Conservation (phyloP, 2,113 vertebrate genomes). For the Cyphotilapia sp. region DNA sequence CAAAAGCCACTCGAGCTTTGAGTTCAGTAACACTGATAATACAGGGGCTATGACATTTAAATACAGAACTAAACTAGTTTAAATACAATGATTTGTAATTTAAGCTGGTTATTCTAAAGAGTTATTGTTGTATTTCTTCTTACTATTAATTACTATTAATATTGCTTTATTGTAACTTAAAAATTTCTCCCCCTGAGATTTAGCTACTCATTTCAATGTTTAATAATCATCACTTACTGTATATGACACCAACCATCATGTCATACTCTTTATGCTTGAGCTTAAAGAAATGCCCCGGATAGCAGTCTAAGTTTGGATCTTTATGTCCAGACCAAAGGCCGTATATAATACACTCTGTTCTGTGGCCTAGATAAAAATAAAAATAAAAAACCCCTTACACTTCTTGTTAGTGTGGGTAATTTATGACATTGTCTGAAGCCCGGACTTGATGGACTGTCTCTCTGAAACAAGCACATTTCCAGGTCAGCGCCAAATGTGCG, state of each 20-base stretch:
- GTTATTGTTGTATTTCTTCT: not conserved
- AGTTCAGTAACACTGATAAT: not conserved
- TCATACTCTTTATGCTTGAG: not conserved
- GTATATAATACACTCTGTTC: not conserved
- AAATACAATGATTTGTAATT: not conserved
- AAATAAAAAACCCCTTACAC: rapidly evolving
- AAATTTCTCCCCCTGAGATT: not conserved
- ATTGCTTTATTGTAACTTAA: not conserved
- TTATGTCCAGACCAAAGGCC: not conserved
- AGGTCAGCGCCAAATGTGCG: not conserved
- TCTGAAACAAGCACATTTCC: not conserved
- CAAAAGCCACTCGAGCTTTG: not conserved
- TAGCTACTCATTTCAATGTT: rapidly evolving
- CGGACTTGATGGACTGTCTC: not conserved
- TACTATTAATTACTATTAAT: not conserved
- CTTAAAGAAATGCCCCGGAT: not conserved
- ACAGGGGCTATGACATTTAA: not conserved
- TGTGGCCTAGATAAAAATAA: not conserved
- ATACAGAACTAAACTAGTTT: not conserved
- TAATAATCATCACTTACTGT: not conserved
- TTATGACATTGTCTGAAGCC: not conserved
- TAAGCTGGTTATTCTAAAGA: not conserved
- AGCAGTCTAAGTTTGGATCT: not conserved
- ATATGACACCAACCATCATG: not conserved
- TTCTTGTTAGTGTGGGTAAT: not conserved